Conservation (phyloP, 2,113 vertebrate species). For the Channa maculata region DNA sequence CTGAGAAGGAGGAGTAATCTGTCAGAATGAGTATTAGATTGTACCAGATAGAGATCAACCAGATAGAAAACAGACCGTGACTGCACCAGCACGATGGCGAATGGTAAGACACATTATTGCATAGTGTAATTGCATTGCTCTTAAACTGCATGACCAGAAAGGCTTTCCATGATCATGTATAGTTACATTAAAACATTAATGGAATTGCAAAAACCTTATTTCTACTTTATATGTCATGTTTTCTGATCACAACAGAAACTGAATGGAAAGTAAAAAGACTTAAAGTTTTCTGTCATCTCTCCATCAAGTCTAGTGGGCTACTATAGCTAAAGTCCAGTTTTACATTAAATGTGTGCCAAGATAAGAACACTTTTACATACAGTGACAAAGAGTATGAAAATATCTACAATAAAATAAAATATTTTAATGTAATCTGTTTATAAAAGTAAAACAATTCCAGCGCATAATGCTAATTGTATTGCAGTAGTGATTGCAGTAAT, state of each 20-base stretch:
- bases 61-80: not conserved
- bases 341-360: too few species aligned
- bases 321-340: too few species aligned
- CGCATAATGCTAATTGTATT: too few species aligned
- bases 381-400: not conserved
- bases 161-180: not conserved
- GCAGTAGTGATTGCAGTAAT: not conserved
- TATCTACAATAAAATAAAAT: not conserved
- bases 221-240: not conserved
- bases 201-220: too few species aligned
- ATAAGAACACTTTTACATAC: not conserved
- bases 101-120: constrained; percentile 50
- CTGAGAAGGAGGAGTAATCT: constrained; percentile 31
- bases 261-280: not conserved
- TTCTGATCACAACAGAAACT: not conserved
- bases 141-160: not conserved
- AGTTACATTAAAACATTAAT: not conserved
- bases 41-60: not conserved
- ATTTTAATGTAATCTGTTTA: not conserved
- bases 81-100: constrained; percentile 13
- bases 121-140: not conserved
- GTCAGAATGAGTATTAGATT: not conserved
- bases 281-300: not conserved
- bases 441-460: too few species aligned
- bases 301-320: not conserved